These are phyloP conservation scores for Tinea pellionella DNA, from an alignment of 2,888 invertebrate genomes.

Conservation along the genomic window DNA sequence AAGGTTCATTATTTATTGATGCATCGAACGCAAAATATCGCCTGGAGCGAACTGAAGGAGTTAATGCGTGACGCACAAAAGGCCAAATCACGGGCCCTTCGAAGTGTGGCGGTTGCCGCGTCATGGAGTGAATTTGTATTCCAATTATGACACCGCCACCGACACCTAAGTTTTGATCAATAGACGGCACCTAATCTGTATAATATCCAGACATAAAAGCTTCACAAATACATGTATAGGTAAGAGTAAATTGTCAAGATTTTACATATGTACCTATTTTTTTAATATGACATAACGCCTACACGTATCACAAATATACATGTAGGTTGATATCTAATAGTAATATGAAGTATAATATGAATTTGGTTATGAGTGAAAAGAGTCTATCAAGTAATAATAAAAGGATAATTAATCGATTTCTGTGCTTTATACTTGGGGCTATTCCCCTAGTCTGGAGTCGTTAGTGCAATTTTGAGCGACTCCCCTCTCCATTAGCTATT, in stretches of 20 bases:
- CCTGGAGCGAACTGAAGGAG: constrained; percentile 53
- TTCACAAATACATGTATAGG: too few species aligned
- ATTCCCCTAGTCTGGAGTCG: constrained; percentile 32
- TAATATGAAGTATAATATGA: too few species aligned
- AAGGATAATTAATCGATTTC: constrained; percentile 65
- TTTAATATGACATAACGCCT: too few species aligned
- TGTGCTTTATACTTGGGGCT: constrained; percentile 49
- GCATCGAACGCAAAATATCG: constrained; percentile 20
- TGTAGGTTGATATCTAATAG: too few species aligned
- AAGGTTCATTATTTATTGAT: constrained; percentile 31
- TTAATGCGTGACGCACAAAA: constrained; percentile 68
- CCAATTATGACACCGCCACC: constrained; percentile 56
- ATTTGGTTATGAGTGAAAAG: background rate
- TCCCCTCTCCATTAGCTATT: constrained; percentile 44
- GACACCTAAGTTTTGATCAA: constrained; percentile 21
- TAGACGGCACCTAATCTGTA: too few species aligned
- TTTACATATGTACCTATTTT: too few species aligned
- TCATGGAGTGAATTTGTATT: constrained; percentile 67
- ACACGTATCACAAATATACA: too few species aligned
- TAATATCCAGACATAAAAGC: too few species aligned
- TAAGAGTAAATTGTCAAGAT: too few species aligned
- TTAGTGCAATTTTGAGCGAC: constrained; percentile 34
- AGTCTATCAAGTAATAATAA: constrained; percentile 48
- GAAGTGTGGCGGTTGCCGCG: constrained; percentile 36
- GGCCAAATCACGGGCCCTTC: constrained; percentile 63